Conservation (phyloP, 2,113 vertebrate genomes). For the Salvator merianae region DNA sequence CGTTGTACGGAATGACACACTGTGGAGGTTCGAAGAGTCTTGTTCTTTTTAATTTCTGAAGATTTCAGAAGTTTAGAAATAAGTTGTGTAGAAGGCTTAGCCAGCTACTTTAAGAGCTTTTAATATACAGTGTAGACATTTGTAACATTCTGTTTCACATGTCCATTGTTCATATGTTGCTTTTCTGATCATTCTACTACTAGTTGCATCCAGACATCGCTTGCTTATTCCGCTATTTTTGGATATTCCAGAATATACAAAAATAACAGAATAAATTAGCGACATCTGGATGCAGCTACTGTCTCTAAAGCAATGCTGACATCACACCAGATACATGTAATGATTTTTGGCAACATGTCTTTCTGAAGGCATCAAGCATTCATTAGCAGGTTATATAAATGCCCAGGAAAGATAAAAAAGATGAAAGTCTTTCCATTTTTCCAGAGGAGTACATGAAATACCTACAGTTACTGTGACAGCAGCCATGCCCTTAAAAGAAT, state of each 20-base stretch:
- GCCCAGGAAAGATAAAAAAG: not conserved
- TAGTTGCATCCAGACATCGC: too few species aligned
- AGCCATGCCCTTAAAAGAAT: not conserved
- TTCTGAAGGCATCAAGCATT: not conserved
- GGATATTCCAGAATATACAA: too few species aligned
- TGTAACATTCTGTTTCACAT: not conserved
- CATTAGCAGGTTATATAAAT: not conserved
- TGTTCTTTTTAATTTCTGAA: slow-evolving; percentile 22
- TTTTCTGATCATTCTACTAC: not conserved
- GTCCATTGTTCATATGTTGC: not conserved
- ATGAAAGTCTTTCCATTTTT: not conserved
- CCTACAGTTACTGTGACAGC: not conserved
- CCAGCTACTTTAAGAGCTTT: not conserved
- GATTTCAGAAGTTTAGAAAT: not conserved
- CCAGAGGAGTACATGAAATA: not conserved
- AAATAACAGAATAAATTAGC: too few species aligned
- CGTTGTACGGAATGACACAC: slow-evolving; percentile 91
- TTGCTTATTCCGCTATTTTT: too few species aligned
- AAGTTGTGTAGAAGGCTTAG: not conserved
- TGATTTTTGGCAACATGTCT: not conserved
- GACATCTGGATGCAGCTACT: too few species aligned
- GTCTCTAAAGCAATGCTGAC: not conserved
- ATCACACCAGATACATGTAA: not conserved
- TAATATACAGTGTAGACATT: not conserved
- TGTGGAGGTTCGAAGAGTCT: slow-evolving; percentile 89